A percentile compares a stretch with the other conserved stretches of the same genome.
Conservation (phyloP, 2,888 invertebrate genomes). For the Agonopterix alstromeriana region DNA sequence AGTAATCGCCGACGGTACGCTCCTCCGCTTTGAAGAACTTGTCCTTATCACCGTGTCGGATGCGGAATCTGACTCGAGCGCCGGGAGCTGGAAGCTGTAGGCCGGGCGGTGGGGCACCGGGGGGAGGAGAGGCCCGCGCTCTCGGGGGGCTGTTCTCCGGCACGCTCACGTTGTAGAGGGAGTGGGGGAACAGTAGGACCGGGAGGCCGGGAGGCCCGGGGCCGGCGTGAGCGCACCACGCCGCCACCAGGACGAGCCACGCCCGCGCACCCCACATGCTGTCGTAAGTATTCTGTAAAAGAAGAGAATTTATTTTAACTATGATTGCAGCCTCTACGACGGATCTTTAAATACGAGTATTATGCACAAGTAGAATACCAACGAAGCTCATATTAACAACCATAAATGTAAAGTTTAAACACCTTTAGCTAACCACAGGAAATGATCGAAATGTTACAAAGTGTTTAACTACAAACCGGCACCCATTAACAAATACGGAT, state of each 20-base stretch:
- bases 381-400: too few relatives aligned
- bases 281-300: neutral
- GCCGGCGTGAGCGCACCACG: constrained; percentile 45
- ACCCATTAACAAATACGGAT: constrained; percentile 3
- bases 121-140: constrained; percentile 85
- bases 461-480: neutral
- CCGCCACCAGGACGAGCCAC: constrained; percentile 48
- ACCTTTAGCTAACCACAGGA: too few relatives aligned
- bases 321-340: too few relatives aligned
- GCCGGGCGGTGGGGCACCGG: constrained; percentile 88
- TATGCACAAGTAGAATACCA: too few relatives aligned
- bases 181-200: constrained; percentile 81
- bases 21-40: constrained; percentile 96
- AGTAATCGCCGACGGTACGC: constrained; percentile 93
- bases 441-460: too few relatives aligned
- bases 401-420: too few relatives aligned
- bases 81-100: constrained; percentile 69
- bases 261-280: constrained; percentile 27
- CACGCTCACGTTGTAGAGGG: constrained; percentile 91
- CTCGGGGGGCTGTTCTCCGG: constrained; percentile 95
- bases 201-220: constrained; percentile 30
- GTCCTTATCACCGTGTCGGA: constrained; percentile 91
- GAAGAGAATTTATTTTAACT: too few relatives aligned
- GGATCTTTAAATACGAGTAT: too few relatives aligned
- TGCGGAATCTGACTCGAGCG: constrained; percentile 85